Evolutionary conservation across 2,797 vertebrate species (phyloP).

Genomic region (Acipenser oxyrinchus): DNA sequence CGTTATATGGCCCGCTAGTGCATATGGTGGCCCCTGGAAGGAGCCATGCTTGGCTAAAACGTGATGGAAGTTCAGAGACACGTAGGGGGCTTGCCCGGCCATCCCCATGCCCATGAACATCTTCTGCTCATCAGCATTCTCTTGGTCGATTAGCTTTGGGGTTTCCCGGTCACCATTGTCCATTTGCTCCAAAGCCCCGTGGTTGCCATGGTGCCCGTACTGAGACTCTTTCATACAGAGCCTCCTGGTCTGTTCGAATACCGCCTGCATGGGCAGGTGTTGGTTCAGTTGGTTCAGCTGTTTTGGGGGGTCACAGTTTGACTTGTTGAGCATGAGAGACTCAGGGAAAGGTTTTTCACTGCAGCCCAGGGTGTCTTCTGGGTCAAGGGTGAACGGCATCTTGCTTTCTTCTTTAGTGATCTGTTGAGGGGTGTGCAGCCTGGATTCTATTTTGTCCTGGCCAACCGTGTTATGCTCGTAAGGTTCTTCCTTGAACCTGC

Average conservation of each 20-base stretch:
- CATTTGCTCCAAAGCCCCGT: constrained; percentile 28
- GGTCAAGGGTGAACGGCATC: constrained; percentile 42
- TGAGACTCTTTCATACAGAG: constrained; percentile 58
- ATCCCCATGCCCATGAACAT: constrained; percentile 43
- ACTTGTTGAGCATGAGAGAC: constrained; percentile 49
- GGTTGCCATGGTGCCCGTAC: constrained; percentile 35
- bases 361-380: constrained; percentile 32
- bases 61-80: constrained; percentile 77
- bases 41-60: constrained; percentile 68
- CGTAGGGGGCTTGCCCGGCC: constrained; percentile 60
- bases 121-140: constrained; percentile 40
- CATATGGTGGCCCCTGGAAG: constrained; percentile 50
- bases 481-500: constrained; percentile 62
- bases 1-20: constrained; percentile 44
- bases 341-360: constrained; percentile 37
- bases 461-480: constrained; percentile 41
- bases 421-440: constrained; percentile 34
- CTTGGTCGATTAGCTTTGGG: constrained; percentile 34
- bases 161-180: constrained; percentile 34
- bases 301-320: constrained; percentile 55
- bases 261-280: constrained; percentile 57
- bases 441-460: constrained; percentile 38
- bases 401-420: constrained; percentile 54
- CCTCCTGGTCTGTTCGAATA: constrained; percentile 62
- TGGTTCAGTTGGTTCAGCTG: constrained; percentile 48